Conservation (phyloP, 2,888 invertebrate genomes). For the Abrostola tripartita region DNA sequence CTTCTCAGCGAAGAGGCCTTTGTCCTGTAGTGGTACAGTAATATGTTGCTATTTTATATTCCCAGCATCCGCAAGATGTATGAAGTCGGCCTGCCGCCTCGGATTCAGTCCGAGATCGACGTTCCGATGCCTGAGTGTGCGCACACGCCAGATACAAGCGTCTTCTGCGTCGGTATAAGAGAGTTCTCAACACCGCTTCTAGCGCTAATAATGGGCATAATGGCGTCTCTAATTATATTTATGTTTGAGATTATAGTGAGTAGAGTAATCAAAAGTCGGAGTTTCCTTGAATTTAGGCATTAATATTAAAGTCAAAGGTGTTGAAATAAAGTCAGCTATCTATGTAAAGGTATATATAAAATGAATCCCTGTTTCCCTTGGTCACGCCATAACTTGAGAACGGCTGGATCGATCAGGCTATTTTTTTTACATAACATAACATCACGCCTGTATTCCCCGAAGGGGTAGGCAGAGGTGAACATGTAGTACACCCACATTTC, state of each 20-base stretch:
- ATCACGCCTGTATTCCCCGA: no score
- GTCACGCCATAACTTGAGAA: no score
- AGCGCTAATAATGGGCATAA: slow-evolving; percentile 83
- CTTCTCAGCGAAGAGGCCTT: no score
- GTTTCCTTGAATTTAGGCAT: slow-evolving; percentile 46
- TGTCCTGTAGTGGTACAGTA: not conserved
- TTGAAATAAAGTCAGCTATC: no score
- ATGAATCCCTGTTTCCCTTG: no score
- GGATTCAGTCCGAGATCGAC: slow-evolving; percentile 89
- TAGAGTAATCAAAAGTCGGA: slow-evolving; percentile 15
- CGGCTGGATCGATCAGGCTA: no score
- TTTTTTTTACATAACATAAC: no score
- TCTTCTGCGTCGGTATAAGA: slow-evolving; percentile 86
- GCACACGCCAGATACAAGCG: slow-evolving; percentile 77
- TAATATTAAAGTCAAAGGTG: slow-evolving; percentile 2
- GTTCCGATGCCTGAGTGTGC: slow-evolving; percentile 89
- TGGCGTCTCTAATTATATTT: slow-evolving; percentile 73
- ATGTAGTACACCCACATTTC: no score
- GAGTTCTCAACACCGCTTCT: slow-evolving; percentile 89
- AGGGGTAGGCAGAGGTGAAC: no score
- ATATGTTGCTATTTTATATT: slow-evolving; percentile 29
- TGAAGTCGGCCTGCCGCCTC: slow-evolving; percentile 89
- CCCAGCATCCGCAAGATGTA: slow-evolving; percentile 88
- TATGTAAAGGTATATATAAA: no score
- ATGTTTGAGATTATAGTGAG: slow-evolving; percentile 68